Conservation (phyloP, 2,113 vertebrate species). For the Probosciger aterrimus region DNA sequence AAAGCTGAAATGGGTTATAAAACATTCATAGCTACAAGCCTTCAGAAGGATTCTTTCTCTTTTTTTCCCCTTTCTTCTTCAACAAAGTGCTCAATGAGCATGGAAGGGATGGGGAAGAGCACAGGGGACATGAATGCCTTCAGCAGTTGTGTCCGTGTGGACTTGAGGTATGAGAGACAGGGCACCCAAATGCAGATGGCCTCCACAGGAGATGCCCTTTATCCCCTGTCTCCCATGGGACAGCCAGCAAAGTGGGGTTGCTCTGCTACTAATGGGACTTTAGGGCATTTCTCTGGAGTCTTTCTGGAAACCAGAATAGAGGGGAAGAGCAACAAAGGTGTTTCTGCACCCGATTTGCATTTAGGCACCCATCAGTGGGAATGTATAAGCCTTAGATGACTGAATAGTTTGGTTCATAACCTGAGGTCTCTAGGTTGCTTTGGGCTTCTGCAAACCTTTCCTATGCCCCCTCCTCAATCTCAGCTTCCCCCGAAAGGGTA, state of each 20-base stretch:
- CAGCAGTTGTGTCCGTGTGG: fast-evolving
- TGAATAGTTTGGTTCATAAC: background rate
- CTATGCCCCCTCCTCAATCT: fast-evolving
- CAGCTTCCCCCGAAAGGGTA: fast-evolving
- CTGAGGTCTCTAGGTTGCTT: background rate
- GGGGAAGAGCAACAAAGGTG: background rate
- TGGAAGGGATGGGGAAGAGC: background rate
- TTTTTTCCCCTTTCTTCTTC: background rate
- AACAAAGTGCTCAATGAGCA: background rate
- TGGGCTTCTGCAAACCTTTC: background rate
- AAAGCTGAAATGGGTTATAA: slow-evolving; percentile 46
- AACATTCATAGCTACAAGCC: slow-evolving; percentile 52
- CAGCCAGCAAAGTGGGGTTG: fast-evolving
- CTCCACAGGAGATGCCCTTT: background rate
- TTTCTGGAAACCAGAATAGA: background rate
- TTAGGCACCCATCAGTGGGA: background rate
- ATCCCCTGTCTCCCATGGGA: fast-evolving
- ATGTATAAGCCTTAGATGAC: background rate
- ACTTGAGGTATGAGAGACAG: fast-evolving
- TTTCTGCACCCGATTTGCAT: fast-evolving
- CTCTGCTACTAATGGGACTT: background rate
- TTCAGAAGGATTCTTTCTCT: background rate
- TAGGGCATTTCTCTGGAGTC: background rate
- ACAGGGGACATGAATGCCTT: fast-evolving
- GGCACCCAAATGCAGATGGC: fast-evolving